Evolutionary conservation across 1,140 invertebrate species (phyloP).

Genomic region (Coenobita brevimanus): DNA sequence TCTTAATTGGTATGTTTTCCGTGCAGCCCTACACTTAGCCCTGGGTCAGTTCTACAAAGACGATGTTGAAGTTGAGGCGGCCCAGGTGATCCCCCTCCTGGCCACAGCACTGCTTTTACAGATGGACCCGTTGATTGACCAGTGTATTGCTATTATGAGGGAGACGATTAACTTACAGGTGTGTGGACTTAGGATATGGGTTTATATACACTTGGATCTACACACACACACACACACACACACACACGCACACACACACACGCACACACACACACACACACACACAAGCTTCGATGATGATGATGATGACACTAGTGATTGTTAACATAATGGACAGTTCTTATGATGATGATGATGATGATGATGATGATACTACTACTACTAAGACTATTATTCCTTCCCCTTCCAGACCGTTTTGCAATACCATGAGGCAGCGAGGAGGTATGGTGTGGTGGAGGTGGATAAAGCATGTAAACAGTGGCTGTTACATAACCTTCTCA

Average conservation of each 20-base stretch:
- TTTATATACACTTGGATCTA: too few relatives aligned
- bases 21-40: constrained; percentile 81
- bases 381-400: background rate
- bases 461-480: constrained; percentile 61
- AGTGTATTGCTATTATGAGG: constrained; percentile 84
- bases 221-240: too few relatives aligned
- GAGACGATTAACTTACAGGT: constrained; percentile 80
- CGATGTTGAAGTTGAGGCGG: constrained; percentile 83
- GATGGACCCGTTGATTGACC: constrained; percentile 83
- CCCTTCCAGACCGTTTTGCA: constrained; percentile 52
- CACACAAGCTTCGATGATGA: too few relatives aligned
- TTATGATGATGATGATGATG: too few relatives aligned
- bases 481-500: constrained; percentile 67
- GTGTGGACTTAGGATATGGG: too few relatives aligned
- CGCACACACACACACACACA: too few relatives aligned
- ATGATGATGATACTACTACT: too few relatives aligned
- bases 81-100: constrained; percentile 81
- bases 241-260: too few relatives aligned
- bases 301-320: too few relatives aligned
- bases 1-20: too few relatives aligned
- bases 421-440: constrained; percentile 62
- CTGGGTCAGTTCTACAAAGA: constrained; percentile 87
- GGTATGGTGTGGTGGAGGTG: constrained; percentile 61
- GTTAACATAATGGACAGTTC: too few relatives aligned
- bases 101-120: constrained; percentile 86